phyloP scores from a whole-genome alignment of 2,113 vertebrate genomes.

The Himantopus leucocephalus region DNA sequence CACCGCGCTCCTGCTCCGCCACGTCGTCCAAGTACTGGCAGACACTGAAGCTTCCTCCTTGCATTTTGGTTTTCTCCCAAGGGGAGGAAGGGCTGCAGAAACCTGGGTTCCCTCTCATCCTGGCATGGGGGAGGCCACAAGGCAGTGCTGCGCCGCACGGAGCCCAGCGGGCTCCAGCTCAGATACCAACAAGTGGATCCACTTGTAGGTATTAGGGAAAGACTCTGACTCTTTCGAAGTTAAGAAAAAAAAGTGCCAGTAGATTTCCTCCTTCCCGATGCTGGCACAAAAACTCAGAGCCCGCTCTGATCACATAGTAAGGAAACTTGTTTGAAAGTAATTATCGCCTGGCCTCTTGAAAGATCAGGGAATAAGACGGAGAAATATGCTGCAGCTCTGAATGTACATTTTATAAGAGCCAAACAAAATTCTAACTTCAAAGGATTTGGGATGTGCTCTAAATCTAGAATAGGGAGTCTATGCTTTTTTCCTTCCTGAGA shows the following conservation, averaged over 20 bases:
- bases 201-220: background rate
- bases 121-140: fast-evolving
- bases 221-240: fast-evolving
- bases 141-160: fast-evolving
- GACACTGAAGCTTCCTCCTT: background rate
- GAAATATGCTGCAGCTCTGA: background rate
- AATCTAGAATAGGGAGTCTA: background rate
- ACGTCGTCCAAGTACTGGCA: background rate
- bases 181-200: background rate
- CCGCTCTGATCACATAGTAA: background rate
- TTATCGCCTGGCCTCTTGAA: background rate
- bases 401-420: background rate
- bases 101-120: background rate
- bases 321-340: background rate
- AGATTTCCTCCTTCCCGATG: background rate
- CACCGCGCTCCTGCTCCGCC: background rate
- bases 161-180: background rate
- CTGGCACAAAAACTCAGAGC: background rate
- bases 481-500: background rate
- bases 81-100: background rate
- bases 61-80: background rate
- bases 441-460: background rate
- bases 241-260: background rate
- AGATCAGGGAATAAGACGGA: background rate
- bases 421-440: background rate